phyloP scores from a whole-genome alignment of 2,797 vertebrate species.

The Chaetophractus vellerosus region DNA sequence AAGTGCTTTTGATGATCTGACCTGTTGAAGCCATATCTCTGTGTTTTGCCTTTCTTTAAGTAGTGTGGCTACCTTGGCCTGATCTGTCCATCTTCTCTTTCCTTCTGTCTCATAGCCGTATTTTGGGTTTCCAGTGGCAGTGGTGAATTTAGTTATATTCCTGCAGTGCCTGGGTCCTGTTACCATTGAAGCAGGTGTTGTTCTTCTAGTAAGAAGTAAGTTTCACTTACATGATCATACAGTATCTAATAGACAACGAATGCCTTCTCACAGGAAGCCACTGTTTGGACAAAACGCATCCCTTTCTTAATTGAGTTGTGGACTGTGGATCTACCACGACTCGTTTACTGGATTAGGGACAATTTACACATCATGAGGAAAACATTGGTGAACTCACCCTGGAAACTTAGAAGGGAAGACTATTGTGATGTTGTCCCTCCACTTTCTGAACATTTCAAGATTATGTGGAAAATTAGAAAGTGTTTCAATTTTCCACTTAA shows the following conservation, averaged over 20 bases:
- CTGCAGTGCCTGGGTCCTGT: not conserved
- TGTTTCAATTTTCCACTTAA: conserved; percentile 51
- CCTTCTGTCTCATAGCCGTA: not conserved
- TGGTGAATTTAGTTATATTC: not conserved
- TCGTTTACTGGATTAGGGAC: not conserved
- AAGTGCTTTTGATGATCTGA: not conserved
- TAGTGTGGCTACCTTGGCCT: not conserved
- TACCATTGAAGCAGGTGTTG: not conserved
- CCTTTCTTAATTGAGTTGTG: not conserved
- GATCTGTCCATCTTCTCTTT: too few species aligned
- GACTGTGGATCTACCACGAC: not conserved
- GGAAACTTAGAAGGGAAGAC: conserved; percentile 29
- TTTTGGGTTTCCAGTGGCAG: not conserved
- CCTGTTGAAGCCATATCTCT: not conserved
- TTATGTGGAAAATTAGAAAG: not conserved
- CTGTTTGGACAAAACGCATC: not conserved
- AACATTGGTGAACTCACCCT: not conserved
- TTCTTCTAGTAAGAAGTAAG: conserved; percentile 15
- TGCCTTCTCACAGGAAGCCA: not conserved
- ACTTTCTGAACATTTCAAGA: conserved; percentile 42
- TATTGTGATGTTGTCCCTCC: not conserved
- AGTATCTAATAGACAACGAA: too few species aligned
- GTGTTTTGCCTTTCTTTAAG: not conserved
- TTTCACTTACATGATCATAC: not conserved
- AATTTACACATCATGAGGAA: not conserved